A percentile compares a stretch with the other conserved stretches of the same genome.
Evolutionary conservation across 2,888 invertebrate species (phyloP).

Genomic region (Acanthopleura granulata): DNA sequence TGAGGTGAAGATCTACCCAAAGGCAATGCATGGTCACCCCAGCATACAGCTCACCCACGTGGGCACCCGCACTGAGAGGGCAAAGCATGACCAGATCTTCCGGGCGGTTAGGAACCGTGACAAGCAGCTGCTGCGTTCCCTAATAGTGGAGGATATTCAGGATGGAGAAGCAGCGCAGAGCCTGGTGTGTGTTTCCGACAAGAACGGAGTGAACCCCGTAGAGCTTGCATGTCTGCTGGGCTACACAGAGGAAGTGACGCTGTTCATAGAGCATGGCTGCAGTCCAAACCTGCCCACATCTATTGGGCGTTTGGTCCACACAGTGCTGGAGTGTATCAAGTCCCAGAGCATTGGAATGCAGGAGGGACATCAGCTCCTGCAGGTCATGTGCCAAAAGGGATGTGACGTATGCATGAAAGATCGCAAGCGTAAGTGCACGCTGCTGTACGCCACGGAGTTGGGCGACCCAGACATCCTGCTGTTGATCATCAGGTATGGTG

Average conservation of each 20-base stretch:
- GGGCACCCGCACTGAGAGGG: not conserved
- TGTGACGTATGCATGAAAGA: conserved; percentile 43
- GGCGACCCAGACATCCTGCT: conserved; percentile 37
- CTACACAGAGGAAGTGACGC: conserved; percentile 37
- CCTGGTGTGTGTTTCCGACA: not conserved
- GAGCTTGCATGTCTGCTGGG: conserved; percentile 42
- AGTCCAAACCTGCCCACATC: conserved; percentile 48
- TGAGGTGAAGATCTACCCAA: not conserved
- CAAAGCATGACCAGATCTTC: conserved; percentile 7
- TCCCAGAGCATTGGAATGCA: conserved; percentile 30
- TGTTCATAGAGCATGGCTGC: conserved; percentile 45
- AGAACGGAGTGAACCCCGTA: conserved; percentile 29
- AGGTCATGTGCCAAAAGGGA: conserved; percentile 31
- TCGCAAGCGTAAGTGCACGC: conserved; percentile 35
- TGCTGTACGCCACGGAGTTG: conserved; percentile 40
- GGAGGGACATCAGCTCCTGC: conserved; percentile 31
- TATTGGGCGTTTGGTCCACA: conserved; percentile 43
- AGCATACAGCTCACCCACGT: not conserved
- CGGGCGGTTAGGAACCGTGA: not conserved
- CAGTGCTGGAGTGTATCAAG: conserved; percentile 39
- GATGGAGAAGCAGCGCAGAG: not conserved
- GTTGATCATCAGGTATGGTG: conserved; percentile 31
- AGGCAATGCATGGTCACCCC: conserved; percentile 7
- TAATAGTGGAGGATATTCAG: not conserved
- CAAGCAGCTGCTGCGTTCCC: not conserved